Evolutionary conservation across 2,113 vertebrate genomes (phyloP), one percentile per base, ranked within the genome.

Genomic region (Gobiocypris rarus): DNA sequence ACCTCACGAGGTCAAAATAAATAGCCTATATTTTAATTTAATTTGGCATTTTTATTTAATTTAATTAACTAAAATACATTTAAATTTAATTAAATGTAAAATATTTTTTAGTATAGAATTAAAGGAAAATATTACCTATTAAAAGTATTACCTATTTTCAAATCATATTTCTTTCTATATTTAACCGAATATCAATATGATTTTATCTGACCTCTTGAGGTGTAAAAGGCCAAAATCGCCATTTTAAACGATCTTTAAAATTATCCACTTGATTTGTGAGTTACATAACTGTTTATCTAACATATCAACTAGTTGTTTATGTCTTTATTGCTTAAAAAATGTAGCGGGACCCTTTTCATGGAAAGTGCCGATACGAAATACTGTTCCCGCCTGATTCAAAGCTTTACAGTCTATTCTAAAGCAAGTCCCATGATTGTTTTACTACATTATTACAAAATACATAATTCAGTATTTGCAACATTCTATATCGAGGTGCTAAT

Each of bases 391-490:
- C 76, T 4, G 24, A 63, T 28, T 41, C 19, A 59, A 61, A 59
- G 75, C 75, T 48, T 48, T 41, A 73, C 11, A n/a, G 71, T 75
- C 50, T 65, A 80, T 48, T 28, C 78, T 67, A 80, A 50, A 80
- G 78, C 59, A 22, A 82, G 70, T 56, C 65, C 48, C 28, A 26
- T 71, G 80, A 82, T 82, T 82, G 80, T 82, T 82, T 82, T 19
- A 70, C 80, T 82, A 82, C 65, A 52, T 69, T 82, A 80, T 82
- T 56, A 58, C 65, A 82, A 82, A 82, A 70, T 54, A 82, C 80
- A 82, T 22, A 9, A 54, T 81, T 81, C 78, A 52, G n/a, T 9
- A 65, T 48, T 19, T 38, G 61, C 48, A 67, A 82, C 79, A 81
- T 81, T 81, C 63, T 70, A 31, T 67, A 81, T 38, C 13, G 63